Evolutionary conservation across 2,888 invertebrate species (phyloP), one percentile per base, ranked within the genome.

Genomic region (Limnephilus rhombicus): DNA sequence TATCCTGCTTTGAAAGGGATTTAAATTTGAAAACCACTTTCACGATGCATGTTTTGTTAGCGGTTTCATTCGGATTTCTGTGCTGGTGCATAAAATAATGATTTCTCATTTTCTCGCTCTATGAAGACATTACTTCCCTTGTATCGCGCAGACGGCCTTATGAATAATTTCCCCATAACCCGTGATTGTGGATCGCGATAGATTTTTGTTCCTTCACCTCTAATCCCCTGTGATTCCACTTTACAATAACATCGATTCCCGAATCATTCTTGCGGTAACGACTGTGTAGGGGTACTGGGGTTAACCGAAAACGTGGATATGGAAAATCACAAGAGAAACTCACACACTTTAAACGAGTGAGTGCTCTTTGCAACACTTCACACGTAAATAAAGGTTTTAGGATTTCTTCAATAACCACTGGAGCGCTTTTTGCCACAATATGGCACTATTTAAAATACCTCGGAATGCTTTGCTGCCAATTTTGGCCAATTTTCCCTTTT

Each of bases 81-180:
- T 89, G 83, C 81, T 89, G 89, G 92, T 89, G 92, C 93, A 93
- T 93, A 93, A 93, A 92, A 93, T 92, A 92, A 91, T 91, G 92
- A 92, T 93, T 91, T 90, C 90, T 93, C 93, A 93, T 91, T 34
- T 88, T 88, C 82, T 88, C 86, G 49, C 85, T 49, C 85, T 53
- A 89, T 89, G 88, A 89, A 90, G 92, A 93, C 91, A 92, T 92
- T 92, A 91, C 90, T 90, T 92, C 91, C 87, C 89, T 89, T 92
- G 89, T 93, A 92, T 92, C 91, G 89, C 41, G 92, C 91, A 91
- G 89, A 89, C 45, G 82, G 82, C 90, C 93, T 93, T 93, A 93
- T 93, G 93, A 93, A 93, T 93, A 93, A 93, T 93, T 93, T 93
- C 91, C 41, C 92, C 93, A 92, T 93, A 92, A 93, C 93, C 92